Percentiles rank a stretch among this genome's conserved stretches.
Evolutionary conservation across 2,888 invertebrate genomes (phyloP).

Genomic region (Trichogramma evanescens): DNA sequence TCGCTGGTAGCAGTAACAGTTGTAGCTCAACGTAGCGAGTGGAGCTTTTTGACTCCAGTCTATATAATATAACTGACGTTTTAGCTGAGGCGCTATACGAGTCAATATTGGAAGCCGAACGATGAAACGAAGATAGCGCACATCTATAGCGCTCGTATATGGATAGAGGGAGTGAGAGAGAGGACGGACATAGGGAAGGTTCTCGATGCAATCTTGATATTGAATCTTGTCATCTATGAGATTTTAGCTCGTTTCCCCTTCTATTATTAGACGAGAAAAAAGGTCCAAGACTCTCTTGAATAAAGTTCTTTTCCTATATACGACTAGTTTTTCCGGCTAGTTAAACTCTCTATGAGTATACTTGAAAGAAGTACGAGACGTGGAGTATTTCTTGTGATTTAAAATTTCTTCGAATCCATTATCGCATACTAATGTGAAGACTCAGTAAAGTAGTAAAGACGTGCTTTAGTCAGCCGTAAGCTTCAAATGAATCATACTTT

Average conservation of each 20-base stretch:
- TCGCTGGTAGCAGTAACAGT: not conserved
- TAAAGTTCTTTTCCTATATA: too few relatives aligned
- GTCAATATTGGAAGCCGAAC: constrained; percentile 30
- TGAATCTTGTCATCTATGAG: constrained; percentile 27
- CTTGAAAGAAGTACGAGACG: too few relatives aligned
- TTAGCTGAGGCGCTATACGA: constrained; percentile 24
- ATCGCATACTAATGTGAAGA: too few relatives aligned
- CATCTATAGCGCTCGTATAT: constrained; percentile 1
- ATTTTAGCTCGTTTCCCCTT: constrained; percentile 21
- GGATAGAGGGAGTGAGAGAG: not conserved
- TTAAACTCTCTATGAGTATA: too few relatives aligned
- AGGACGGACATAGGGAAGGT: constrained; percentile 17
- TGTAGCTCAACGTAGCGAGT: too few relatives aligned
- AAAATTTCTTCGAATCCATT: too few relatives aligned
- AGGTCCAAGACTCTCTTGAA: too few relatives aligned
- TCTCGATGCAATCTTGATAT: constrained; percentile 31
- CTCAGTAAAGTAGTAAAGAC: too few relatives aligned
- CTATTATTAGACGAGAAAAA: not conserved
- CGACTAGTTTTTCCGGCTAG: too few relatives aligned
- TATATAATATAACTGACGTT: constrained; percentile 11
- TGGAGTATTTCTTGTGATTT: too few relatives aligned
- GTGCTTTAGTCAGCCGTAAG: too few relatives aligned
- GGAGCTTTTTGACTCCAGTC: not conserved
- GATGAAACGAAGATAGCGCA: constrained; percentile 14
- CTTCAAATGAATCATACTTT: too few relatives aligned